These are phyloP conservation scores for Bibio marci DNA, from an alignment of 2,888 invertebrate genomes.

Conservation along the genomic window DNA sequence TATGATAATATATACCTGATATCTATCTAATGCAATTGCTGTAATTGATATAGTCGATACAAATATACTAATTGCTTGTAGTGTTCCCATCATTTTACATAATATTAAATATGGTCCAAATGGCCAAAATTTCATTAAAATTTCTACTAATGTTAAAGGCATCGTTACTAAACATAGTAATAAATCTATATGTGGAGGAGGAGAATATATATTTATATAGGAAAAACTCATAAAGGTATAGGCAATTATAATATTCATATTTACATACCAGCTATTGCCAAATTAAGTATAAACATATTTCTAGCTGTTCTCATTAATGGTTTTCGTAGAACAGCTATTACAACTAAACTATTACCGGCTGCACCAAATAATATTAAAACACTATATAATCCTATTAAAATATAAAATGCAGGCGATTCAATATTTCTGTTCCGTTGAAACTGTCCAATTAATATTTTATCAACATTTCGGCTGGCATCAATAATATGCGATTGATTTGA, in stretches of 20 bases:
- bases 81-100: constrained; percentile 72
- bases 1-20: constrained; percentile 58
- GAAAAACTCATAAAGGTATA: no score
- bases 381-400: constrained; percentile 52
- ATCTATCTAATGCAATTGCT: constrained; percentile 73
- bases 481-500: constrained; percentile 4
- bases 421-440: constrained; percentile 39
- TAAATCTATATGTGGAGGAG: constrained; percentile 42
- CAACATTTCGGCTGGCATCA: constrained; percentile 13
- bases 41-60: constrained; percentile 89
- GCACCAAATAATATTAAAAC: constrained; percentile 66
- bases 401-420: constrained; percentile 47
- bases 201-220: no score
- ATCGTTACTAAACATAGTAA: constrained; percentile 78
- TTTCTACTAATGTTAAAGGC: constrained; percentile 76
- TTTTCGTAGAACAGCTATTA: constrained; percentile 60
- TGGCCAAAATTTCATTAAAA: constrained; percentile 73
- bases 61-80: constrained; percentile 82
- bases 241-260: not conserved
- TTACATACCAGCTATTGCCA: constrained; percentile 49
- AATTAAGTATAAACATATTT: constrained; percentile 85
- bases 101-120: constrained; percentile 51
- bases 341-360: constrained; percentile 72
- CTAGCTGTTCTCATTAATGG: constrained; percentile 79
- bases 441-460: constrained; percentile 35